Evolutionary conservation across 1,140 invertebrate species (phyloP).

Genomic region (Dendrolimus punctatus): DNA sequence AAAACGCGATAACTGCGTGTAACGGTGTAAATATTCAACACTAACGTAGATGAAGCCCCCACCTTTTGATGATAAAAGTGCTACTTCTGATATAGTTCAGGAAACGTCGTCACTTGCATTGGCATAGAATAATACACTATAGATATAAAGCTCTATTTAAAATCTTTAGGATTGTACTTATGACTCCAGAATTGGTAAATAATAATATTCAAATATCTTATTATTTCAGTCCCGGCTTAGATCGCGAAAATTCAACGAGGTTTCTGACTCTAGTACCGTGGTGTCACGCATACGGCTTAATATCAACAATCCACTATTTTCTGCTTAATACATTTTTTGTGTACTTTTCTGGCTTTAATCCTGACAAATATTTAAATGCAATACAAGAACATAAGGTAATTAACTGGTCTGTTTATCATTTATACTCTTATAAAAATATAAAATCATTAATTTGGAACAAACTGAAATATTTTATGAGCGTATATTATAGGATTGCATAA

Average conservation of each 20-base stretch:
- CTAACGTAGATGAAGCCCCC: no score
- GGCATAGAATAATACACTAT: no score
- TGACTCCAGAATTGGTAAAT: neutral
- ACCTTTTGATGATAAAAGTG: no score
- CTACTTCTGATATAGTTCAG: no score
- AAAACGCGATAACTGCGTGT: no score
- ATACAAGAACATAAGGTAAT: slow-evolving; percentile 55
- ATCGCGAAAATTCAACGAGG: neutral
- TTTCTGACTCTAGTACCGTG: slow-evolving; percentile 46
- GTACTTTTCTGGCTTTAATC: slow-evolving; percentile 74
- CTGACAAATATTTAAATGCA: slow-evolving; percentile 71
- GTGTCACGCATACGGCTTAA: slow-evolving; percentile 60
- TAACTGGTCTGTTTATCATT: neutral
- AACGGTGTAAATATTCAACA: no score
- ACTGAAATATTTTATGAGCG: no score
- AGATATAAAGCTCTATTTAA: slow-evolving; percentile 1
- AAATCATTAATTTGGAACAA: no score
- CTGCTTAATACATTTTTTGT: slow-evolving; percentile 47
- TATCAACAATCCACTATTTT: slow-evolving; percentile 28
- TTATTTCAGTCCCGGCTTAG: slow-evolving; percentile 9
- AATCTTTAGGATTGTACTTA: slow-evolving; percentile 23
- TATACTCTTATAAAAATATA: no score
- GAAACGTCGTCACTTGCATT: no score
- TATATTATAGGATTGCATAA: no score
- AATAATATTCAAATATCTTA: neutral